phyloP scores from a whole-genome alignment of 2,888 invertebrate species.

The Cephus pulcher region DNA sequence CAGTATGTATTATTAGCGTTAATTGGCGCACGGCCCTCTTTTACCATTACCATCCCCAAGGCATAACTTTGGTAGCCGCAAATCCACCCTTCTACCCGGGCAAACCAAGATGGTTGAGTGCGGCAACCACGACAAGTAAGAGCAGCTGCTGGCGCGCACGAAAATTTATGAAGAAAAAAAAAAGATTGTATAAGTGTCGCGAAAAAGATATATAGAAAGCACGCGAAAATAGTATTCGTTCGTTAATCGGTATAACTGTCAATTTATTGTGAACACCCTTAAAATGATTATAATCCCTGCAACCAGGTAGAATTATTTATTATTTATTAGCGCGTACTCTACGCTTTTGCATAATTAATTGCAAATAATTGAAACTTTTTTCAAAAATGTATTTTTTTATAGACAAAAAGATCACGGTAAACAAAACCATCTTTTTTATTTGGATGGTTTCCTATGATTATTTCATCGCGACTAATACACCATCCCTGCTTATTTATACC shows the following conservation, averaged over 20 bases:
- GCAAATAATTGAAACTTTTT: not conserved
- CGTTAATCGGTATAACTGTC: not conserved
- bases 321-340: not conserved
- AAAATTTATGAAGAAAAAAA: not conserved
- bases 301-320: not conserved
- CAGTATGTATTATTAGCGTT: slow-evolving; percentile 31
- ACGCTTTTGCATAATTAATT: not conserved
- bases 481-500: slow-evolving; percentile 36
- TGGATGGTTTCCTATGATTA: not conserved
- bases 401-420: not conserved
- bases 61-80: not conserved
- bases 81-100: not conserved
- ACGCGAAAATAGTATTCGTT: not conserved
- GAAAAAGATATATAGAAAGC: not conserved
- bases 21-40: slow-evolving; percentile 30
- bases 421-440: not conserved
- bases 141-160: not conserved
- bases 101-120: not conserved
- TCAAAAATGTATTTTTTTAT: not conserved
- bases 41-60: slow-evolving; percentile 26
- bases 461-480: slow-evolving; percentile 13
- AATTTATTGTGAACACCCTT: not conserved
- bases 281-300: not conserved
- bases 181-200: not conserved
- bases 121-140: not conserved